These are phyloP conservation scores for Smutsia temminckii DNA, from an alignment of 2,797 vertebrate genomes.

Conservation along the genomic window DNA sequence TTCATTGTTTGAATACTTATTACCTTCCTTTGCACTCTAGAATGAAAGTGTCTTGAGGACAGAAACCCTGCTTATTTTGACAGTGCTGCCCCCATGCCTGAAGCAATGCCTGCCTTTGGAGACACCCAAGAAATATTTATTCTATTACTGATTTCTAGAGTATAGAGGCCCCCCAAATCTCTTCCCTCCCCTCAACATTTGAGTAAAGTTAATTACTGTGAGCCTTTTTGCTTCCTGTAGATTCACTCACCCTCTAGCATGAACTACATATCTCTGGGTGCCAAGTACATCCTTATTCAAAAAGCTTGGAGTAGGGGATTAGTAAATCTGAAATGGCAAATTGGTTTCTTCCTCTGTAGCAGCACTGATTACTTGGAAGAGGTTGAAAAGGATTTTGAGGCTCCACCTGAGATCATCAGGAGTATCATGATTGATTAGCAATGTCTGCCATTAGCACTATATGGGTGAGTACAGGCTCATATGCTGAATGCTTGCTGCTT, in stretches of 20 bases:
- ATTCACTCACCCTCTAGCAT: not conserved
- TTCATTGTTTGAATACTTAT: not conserved
- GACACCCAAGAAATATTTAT: not conserved
- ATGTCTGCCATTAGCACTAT: not conserved
- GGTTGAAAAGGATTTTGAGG: not conserved
- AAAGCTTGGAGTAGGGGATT: not conserved
- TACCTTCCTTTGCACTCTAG: not conserved
- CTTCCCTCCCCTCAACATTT: not conserved
- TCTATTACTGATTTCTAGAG: not conserved
- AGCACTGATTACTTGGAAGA: not conserved
- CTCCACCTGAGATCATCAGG: not conserved
- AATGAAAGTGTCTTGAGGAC: not conserved
- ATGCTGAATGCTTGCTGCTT: not conserved
- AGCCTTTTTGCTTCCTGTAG: not conserved
- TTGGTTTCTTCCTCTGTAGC: not conserved
- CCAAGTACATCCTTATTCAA: not conserved
- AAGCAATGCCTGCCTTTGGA: not conserved
- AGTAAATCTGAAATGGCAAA: not conserved
- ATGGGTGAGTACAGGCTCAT: not conserved
- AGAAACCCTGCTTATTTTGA: not conserved
- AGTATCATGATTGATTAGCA: not conserved
- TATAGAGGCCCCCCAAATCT: not conserved
- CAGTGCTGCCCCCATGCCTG: no score
- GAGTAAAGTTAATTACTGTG: not conserved
- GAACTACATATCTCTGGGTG: not conserved